Conservation (phyloP, 2,113 vertebrate species). For the Phrynosoma blainvillii region DNA sequence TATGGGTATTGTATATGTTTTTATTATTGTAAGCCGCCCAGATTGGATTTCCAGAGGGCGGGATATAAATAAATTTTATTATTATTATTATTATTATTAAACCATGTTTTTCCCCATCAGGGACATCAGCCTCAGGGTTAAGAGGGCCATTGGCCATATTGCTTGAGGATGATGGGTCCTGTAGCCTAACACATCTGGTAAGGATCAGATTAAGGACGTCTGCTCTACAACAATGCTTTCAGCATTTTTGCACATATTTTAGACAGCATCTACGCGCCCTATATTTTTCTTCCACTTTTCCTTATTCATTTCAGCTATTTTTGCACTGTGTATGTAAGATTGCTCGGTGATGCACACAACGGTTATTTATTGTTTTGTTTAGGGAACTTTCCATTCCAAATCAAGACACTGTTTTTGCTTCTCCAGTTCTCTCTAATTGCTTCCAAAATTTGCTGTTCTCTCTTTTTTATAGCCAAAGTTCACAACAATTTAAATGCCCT, state of each 20-base stretch:
- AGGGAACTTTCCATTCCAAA: constrained; percentile 33
- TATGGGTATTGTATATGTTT: no score
- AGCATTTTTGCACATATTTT: neutral
- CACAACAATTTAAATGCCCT: constrained; percentile 27
- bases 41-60: no score
- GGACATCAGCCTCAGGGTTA: neutral
- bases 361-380: neutral
- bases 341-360: neutral
- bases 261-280: neutral
- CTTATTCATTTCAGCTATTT: neutral
- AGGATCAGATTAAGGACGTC: neutral
- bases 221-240: neutral
- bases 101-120: neutral
- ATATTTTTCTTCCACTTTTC: constrained; percentile 3
- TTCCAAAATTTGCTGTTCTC: neutral
- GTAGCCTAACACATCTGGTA: neutral
- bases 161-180: neutral
- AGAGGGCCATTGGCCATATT: neutral
- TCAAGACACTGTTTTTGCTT: neutral
- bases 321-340: neutral
- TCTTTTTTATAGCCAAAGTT: constrained; percentile 6
- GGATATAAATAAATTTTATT: no score
- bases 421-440: neutral
- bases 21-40: no score
- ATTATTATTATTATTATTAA: no score